Evolutionary conservation across 2,888 invertebrate genomes (phyloP), one percentile per base, ranked within the genome.

Genomic region (Alentia gelatinosa): DNA sequence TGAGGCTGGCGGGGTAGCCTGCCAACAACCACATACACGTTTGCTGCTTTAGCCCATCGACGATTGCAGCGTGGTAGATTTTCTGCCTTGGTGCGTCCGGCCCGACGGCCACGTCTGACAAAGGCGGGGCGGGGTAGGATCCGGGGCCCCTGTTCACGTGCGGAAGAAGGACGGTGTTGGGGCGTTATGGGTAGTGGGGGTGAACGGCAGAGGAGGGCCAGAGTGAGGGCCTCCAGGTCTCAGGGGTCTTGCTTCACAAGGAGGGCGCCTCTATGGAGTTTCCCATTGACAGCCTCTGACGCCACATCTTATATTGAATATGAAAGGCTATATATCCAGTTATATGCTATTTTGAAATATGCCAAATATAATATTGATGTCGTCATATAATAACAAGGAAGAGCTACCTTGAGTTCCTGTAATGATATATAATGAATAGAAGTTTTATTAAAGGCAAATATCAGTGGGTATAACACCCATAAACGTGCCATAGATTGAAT

Each of bases 31-130:
- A 68, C 68, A 68, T 68, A 12, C 26, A 68, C 26, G 30, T 26
- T 26, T 68, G 12, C 68, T 26, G 68, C 68, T 26, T 15, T 30
- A 30, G 68, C 30, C 26, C 68, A 68, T 68, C 68, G 68, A 30
- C 68, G 68, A 68, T 68, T 68, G 68, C 68, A 68, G 30, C 68
- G 26, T 68, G 68, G 68, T 68, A 68, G 68, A 68, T 68, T 68
- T 68, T 68, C 68, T 68, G 68, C 68, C 68, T 68, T 68, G 68
- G 30, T 68, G 26, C 30, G 68, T 30, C 30, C 68, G 26, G 68
- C 3, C 68, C 68, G 30, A 30, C 68, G 26, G 68, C 68, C 15
- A n/a, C 30, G n/a, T 68, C 68, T 30, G 5, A 68, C 68, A 68
- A 68, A 68, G 68, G 33, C 68, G 56, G 5, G 56, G 12, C 56